Evolutionary conservation across 1,140 invertebrate species (phyloP), one percentile per base, ranked within the genome.

Genomic region (Drosophila kohkoa): DNA sequence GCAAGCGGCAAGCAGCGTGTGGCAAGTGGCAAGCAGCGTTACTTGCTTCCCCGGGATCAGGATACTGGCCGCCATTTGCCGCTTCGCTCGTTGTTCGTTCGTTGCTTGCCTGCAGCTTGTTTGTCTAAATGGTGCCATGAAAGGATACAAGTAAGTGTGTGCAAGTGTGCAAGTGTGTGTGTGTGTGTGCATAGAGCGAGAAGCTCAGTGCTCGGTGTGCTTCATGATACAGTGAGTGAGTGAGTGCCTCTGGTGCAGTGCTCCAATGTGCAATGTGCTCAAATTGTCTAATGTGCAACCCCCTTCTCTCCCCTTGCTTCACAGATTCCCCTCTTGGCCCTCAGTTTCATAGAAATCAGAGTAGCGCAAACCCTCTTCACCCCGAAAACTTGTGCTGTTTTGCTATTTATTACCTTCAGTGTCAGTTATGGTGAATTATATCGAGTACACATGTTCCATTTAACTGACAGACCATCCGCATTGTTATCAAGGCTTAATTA

Each of bases 91-190:
- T 49, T 59, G 54, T n/a, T 75, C 58, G 43, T 52, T 65, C 59
- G 51, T 51, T 60, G 48, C n/a, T 72, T 54, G 43, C 52, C 48
- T 43, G 68, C 63, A 57, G 62, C 65, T 65, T 75, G 77, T 72
- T 85, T 85, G 66, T 68, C 77, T 85, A 81, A 85, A 85, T 75
- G 45, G 13, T 48, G 48, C 15, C 57, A 30, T 67, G 30, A 63
- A 63, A 59, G 62, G 62, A 52, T 64, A 38, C 35, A 38, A 38
- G 30, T 28, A 55, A 6, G 25, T n/a, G 49, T 32, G 51, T 52
- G 49, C 48, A 28, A 15, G 13, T 20, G 28, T 52, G 25, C 49
- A 30, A 52, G 5, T 30, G 49, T 52, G 49, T 25, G 20, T 28
- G 5, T 51, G 49, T 52, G 20, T 25, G 20, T 25, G 49, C 45